Percentiles rank a stretch among this genome's conserved stretches.
Evolutionary conservation across 2,113 vertebrate species (phyloP).

Genomic region (Saimiri boliviensis): DNA sequence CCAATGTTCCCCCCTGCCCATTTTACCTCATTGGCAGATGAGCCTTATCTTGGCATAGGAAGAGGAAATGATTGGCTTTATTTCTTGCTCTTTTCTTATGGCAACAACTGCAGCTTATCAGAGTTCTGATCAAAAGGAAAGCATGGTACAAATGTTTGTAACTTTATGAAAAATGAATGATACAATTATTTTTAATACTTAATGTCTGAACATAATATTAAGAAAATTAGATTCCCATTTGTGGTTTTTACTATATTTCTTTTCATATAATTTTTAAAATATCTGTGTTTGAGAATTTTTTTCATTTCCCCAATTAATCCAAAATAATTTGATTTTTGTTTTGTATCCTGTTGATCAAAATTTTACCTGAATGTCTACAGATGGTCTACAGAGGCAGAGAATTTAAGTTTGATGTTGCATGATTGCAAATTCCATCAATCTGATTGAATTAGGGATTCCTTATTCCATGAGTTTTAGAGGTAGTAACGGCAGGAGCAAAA

Average conservation of each 20-base stretch:
- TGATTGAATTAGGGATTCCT: slow-evolving; percentile 17
- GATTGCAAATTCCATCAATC: neutral
- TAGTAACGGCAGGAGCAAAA: neutral
- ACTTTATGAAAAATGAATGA: neutral
- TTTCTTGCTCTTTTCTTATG: slow-evolving; percentile 39
- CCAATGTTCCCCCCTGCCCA: neutral
- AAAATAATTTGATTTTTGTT: neutral
- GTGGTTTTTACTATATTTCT: neutral
- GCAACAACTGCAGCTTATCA: neutral
- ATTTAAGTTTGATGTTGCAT: neutral
- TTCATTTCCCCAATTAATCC: neutral
- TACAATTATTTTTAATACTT: neutral
- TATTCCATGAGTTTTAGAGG: neutral
- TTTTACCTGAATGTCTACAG: neutral
- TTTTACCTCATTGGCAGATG: neutral
- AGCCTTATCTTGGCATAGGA: slow-evolving; percentile 24
- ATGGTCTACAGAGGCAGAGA: neutral
- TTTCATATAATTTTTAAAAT: slow-evolving; percentile 19
- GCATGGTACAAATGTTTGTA: neutral
- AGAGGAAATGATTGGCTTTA: slow-evolving; percentile 33
- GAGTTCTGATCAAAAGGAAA: slow-evolving; percentile 15
- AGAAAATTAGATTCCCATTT: slow-evolving; percentile 26
- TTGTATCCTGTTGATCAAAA: slow-evolving; percentile 2
- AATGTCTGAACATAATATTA: neutral
- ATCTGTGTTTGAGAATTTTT: neutral